Evolutionary conservation across 2,888 invertebrate genomes (phyloP).

Genomic region (Andricus quercusramuli): DNA sequence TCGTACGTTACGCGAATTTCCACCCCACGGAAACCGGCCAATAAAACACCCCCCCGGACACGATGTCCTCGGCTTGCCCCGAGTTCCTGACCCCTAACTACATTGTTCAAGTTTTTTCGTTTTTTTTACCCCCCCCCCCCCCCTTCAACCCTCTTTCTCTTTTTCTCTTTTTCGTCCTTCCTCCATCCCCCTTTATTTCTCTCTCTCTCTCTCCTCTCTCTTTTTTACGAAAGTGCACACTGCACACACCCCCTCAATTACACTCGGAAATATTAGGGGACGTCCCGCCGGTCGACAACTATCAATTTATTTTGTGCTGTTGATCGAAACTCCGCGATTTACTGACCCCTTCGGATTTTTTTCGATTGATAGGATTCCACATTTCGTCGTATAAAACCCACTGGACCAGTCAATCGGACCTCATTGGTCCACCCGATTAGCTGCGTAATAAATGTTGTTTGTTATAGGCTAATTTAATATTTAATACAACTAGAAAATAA

Average conservation of each 20-base stretch:
- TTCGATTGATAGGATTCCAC: slow-evolving; percentile 48
- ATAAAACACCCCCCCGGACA: slow-evolving; percentile 75
- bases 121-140: slow-evolving; percentile 57
- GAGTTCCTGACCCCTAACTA: slow-evolving; percentile 66
- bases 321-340: slow-evolving; percentile 57
- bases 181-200: slow-evolving; percentile 44
- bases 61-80: slow-evolving; percentile 60
- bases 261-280: slow-evolving; percentile 79
- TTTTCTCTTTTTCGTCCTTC: slow-evolving; percentile 46
- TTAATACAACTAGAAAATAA: neutral
- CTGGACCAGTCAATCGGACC: slow-evolving; percentile 40
- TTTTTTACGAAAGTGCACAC: slow-evolving; percentile 62
- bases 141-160: slow-evolving; percentile 12
- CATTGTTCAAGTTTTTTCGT: slow-evolving; percentile 73
- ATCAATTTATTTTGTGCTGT: slow-evolving; percentile 76
- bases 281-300: slow-evolving; percentile 77
- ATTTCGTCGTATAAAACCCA: slow-evolving; percentile 42
- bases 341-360: slow-evolving; percentile 57
- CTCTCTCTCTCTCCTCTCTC: slow-evolving; percentile 48
- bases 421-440: slow-evolving; percentile 48
- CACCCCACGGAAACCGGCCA: slow-evolving; percentile 77
- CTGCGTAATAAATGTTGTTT: slow-evolving; percentile 22
- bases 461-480: slow-evolving; percentile 2
- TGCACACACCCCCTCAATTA: slow-evolving; percentile 77
- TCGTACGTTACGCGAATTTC: slow-evolving; percentile 67